Base-by-base conservation (phyloP, 2,888 invertebrate genomes). In the Acronicta aceris region DNA sequence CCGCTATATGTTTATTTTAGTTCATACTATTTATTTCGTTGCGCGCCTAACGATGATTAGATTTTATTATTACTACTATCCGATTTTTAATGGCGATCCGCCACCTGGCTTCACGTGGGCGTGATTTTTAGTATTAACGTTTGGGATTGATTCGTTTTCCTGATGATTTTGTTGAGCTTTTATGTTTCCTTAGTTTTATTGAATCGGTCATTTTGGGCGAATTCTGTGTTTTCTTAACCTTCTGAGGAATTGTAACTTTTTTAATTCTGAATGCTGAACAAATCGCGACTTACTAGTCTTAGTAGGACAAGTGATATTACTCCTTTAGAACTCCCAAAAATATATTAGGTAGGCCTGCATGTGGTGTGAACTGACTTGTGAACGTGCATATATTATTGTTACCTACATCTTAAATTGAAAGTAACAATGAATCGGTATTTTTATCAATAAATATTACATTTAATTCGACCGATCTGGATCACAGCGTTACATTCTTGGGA, bases 11-110 rank as follows among this genome's bases (percentile, higher is more conserved):
- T 92, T 92, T 92, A 87, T 90, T 90, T 92, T 88, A 76, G 86
- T 86, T 83, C 81, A 83, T 84, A 86, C 84, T 90, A 89, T 92
- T 92, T 92, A 87, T 92, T 91, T 91, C 88, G 81, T 81, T 79
- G 79, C 62, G 60, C 46, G 61, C 59, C 65, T 72, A 69, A 78
- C 83, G 85, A 82, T 90, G 89, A 92, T 92, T 91, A 88, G 83
- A 78, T 89, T 92, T 91, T 89, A 90, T 90, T 89, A 86, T 85
- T 86, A 78, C 73, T 78, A 80, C 68, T 61, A 75, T 74, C 70
- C 71, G 74, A 77, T 74, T 66, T 80, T 76, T 77, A 70, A 78
- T 78, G 65, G 70, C 57, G 67, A 76, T 70, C 67, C 56, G 70
- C 65, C 79, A 76, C 76, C 76, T 78, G 79, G 40, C 56, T n/a